Evolutionary conservation across 2,113 vertebrate genomes (phyloP).

Genomic region (Python bivittatus): DNA sequence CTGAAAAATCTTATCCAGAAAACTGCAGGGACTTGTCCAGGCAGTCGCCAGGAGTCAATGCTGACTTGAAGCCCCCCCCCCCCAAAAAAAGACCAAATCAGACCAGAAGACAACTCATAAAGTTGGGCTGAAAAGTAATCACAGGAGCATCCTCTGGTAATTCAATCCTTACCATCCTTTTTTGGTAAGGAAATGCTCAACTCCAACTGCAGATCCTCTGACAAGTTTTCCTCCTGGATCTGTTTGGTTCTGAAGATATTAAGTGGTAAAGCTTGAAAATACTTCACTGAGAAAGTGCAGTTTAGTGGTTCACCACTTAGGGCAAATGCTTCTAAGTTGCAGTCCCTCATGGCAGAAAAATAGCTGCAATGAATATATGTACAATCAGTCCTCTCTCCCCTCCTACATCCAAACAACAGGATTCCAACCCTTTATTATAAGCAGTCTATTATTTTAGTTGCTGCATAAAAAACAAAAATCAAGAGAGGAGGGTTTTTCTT

Average conservation of each 20-base stretch:
- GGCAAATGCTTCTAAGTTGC: background rate
- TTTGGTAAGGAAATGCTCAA: background rate
- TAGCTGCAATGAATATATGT: background rate
- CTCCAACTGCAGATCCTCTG: background rate
- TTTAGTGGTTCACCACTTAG: background rate
- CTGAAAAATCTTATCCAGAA: background rate
- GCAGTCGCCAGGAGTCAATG: background rate
- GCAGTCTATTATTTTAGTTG: background rate
- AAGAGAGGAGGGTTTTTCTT: too few relatives aligned
- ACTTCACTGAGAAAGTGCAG: background rate
- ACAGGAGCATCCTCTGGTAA: background rate
- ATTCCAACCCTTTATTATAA: background rate
- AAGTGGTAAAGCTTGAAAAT: background rate
- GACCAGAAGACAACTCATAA: background rate
- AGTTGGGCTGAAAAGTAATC: background rate
- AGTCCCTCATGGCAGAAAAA: background rate
- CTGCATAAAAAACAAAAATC: background rate
- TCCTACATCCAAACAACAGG: background rate
- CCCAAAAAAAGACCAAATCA: background rate
- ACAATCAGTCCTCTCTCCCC: background rate
- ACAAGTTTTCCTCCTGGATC: background rate
- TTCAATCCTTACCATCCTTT: background rate
- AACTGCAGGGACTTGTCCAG: background rate
- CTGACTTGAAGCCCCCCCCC: background rate
- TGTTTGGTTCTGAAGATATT: background rate